These are phyloP conservation scores for Pachyramphus minor DNA, from an alignment of 2,113 vertebrate genomes.

Conservation along the genomic window DNA sequence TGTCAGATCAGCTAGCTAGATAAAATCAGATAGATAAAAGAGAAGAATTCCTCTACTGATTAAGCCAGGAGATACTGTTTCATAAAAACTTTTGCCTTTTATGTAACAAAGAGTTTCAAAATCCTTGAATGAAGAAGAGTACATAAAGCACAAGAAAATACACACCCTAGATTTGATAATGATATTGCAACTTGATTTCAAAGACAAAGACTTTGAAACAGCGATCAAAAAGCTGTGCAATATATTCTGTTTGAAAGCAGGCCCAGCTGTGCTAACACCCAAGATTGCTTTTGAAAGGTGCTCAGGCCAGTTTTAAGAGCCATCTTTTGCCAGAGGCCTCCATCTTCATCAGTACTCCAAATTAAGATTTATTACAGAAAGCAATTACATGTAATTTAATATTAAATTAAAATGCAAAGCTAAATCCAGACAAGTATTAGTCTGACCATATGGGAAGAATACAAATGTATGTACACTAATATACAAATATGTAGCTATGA, in stretches of 20 bases:
- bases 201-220: constrained; percentile 5
- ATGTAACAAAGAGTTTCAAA: background rate
- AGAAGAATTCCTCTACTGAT: background rate
- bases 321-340: constrained; percentile 9
- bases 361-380: constrained; percentile 17
- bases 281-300: background rate
- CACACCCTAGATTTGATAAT: background rate
- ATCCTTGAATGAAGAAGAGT: background rate
- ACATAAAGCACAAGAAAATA: background rate
- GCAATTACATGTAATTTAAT: constrained; percentile 12
- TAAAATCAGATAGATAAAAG: background rate
- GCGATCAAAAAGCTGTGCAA: background rate
- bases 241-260: background rate
- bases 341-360: background rate
- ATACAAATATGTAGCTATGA: background rate
- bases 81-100: background rate
- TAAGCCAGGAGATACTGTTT: background rate
- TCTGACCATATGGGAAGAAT: background rate
- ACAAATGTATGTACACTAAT: background rate
- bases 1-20: background rate
- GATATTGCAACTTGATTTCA: background rate
- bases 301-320: background rate
- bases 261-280: background rate
- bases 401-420: constrained; percentile 35
- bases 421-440: constrained; percentile 2